phyloP scores from a whole-genome alignment of 2,797 vertebrate genomes.

The Tangara arthus region DNA sequence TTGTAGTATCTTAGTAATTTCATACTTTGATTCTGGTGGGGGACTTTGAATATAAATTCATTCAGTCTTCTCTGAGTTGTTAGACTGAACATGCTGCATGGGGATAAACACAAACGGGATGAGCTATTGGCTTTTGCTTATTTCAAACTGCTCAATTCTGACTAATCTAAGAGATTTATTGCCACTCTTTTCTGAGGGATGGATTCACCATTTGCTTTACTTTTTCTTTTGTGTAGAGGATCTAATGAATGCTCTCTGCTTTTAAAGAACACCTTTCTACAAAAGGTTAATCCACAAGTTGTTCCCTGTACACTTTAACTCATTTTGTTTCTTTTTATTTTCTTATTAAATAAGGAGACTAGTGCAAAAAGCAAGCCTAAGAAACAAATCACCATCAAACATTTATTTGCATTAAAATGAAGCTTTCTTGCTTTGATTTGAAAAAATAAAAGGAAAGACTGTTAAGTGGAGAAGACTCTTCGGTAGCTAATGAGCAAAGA shows the following conservation, averaged over 20 bases:
- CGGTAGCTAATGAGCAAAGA: neutral
- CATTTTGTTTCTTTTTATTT: neutral
- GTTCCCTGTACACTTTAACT: neutral
- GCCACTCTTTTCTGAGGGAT: neutral
- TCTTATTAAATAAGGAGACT: neutral
- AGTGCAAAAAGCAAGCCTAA: neutral
- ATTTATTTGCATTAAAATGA: neutral
- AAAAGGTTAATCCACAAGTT: neutral
- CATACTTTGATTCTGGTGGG: neutral
- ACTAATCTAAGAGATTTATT: neutral
- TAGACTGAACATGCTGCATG: neutral
- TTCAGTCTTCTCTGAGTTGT: neutral
- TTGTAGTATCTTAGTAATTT: neutral
- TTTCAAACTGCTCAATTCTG: neutral
- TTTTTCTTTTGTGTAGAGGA: neutral
- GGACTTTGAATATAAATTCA: neutral
- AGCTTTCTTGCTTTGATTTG: neutral
- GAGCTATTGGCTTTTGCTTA: neutral
- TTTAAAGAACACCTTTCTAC: neutral
- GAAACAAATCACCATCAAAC: neutral
- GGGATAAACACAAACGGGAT: neutral
- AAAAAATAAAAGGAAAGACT: neutral
- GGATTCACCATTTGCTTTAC: neutral
- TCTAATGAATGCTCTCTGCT: neutral
- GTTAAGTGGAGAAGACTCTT: neutral